A percentile compares a stretch with the other conserved stretches of the same genome.
Conservation (phyloP, 2,888 invertebrate species). For the Calliphora vomitoria region DNA sequence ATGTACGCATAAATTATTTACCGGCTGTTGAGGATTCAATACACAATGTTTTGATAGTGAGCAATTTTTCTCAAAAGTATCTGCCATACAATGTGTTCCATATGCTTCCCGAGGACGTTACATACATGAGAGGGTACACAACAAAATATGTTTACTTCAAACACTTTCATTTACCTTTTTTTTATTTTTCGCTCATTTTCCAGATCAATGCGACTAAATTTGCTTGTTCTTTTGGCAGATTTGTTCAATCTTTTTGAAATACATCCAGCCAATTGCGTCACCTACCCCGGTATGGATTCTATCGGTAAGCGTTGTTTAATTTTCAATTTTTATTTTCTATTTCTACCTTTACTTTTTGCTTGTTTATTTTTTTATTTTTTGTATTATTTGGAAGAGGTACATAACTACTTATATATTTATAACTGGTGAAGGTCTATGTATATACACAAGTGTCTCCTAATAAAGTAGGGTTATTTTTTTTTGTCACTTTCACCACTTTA, state of each 20-base stretch:
- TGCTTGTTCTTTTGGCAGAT: constrained; percentile 96
- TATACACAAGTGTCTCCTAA: constrained; percentile 15
- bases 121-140: constrained; percentile 93
- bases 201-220: constrained; percentile 95
- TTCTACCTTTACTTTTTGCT: constrained; percentile 25
- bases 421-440: constrained; percentile 40
- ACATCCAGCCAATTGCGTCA: constrained; percentile 94
- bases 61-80: constrained; percentile 93
- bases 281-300: constrained; percentile 90
- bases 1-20: constrained; percentile 86
- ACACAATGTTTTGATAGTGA: constrained; percentile 95
- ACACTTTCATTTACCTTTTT: not conserved
- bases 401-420: not conserved
- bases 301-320: constrained; percentile 79
- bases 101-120: constrained; percentile 97
- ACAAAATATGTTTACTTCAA: not conserved
- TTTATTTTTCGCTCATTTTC: constrained; percentile 78
- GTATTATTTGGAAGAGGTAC: constrained; percentile 35
- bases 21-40: constrained; percentile 89
- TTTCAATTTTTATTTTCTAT: constrained; percentile 3
- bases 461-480: constrained; percentile 15
- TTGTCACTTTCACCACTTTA: constrained; percentile 29
- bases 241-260: constrained; percentile 97
- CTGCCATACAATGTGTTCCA: constrained; percentile 96
- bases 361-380: constrained; percentile 41